Evolutionary conservation across 2,113 vertebrate genomes (phyloP), one percentile per base, ranked within the genome.

Genomic region (Canis aureus): DNA sequence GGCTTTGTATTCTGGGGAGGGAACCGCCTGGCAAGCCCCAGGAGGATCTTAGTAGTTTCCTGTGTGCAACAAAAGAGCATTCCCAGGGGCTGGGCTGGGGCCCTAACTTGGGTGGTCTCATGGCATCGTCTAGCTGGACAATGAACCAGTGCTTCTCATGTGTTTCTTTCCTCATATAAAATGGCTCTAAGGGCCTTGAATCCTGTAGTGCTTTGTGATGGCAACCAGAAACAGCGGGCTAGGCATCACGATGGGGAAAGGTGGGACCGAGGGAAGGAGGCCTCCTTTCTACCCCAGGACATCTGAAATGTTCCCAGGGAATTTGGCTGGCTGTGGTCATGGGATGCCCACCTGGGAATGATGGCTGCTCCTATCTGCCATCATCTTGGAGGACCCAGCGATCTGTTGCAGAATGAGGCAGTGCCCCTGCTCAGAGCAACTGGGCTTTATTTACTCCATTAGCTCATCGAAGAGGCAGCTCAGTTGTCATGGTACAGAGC

Each of bases 91-190:
- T 86, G 67, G 51, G 64, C 73, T 67, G 91, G 38, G 82, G 64
- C 71, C 82, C 53, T 96, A 32, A 59, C 64, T 60, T 95, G 94
- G 94, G 89, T 93, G 90, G 64, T 85, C 94, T 79, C 78, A 29
- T 19, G 55, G 62, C 15, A 11, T 57, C 0, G 0, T 55, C 66
- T 66, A 88, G 90, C 92, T 91, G 86, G 76, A 81, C 82, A 79
- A 80, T 5, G 60, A 84, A 62, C 29, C 0, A 1, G 11, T n/a
- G 81, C 53, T 73, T 87, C 82, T 91, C 53, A 27, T 11, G 16
- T 82, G 20, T 53, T 95, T 71, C 69, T 84, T 82, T 92, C n/a
- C n/a, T 97, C 84, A 55, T 95, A 81, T 66, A 29, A 87, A 81
- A 89, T 62, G 82, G 57, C 53, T 57, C 73, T 7, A 25, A 62